Evolutionary conservation across 2,888 invertebrate genomes (phyloP).

Genomic region (Abrostola tripartita): DNA sequence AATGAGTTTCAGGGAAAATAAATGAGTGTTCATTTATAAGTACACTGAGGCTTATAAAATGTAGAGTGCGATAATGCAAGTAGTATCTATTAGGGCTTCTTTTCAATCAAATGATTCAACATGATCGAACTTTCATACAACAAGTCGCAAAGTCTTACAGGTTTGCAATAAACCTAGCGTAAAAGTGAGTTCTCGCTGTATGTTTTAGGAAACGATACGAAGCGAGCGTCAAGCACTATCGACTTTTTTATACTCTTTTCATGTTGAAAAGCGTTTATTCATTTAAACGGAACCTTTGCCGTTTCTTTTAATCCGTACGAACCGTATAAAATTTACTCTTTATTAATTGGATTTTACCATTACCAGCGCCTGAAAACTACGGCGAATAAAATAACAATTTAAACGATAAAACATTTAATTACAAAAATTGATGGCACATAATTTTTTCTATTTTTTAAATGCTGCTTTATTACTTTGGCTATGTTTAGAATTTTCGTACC

Average conservation of each 20-base stretch:
- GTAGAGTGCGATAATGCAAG: conserved; percentile 40
- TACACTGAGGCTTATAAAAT: conserved; percentile 44
- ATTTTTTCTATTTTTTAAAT: too few relatives aligned
- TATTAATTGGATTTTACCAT: background rate
- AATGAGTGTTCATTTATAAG: conserved; percentile 45
- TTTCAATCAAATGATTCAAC: conserved; percentile 21
- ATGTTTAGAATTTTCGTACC: too few relatives aligned
- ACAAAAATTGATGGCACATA: too few relatives aligned
- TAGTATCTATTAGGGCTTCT: conserved; percentile 25
- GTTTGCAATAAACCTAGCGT: background rate
- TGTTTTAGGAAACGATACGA: background rate
- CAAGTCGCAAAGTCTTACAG: conserved; percentile 7
- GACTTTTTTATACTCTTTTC: background rate
- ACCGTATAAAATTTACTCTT: background rate
- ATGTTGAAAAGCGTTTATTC: conserved; percentile 5
- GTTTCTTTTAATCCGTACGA: conserved; percentile 6
- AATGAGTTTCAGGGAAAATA: conserved; percentile 50
- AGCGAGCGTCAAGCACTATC: background rate
- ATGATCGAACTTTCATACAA: conserved; percentile 11
- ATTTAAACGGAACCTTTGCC: conserved; percentile 2
- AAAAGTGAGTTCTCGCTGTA: background rate
- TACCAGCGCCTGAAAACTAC: too few relatives aligned
- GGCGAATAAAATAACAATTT: too few relatives aligned
- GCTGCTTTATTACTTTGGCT: too few relatives aligned
- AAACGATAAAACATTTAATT: too few relatives aligned